These are phyloP conservation scores for Metacarcinus magister DNA, from an alignment of 2,888 invertebrate genomes.

Conservation along the genomic window DNA sequence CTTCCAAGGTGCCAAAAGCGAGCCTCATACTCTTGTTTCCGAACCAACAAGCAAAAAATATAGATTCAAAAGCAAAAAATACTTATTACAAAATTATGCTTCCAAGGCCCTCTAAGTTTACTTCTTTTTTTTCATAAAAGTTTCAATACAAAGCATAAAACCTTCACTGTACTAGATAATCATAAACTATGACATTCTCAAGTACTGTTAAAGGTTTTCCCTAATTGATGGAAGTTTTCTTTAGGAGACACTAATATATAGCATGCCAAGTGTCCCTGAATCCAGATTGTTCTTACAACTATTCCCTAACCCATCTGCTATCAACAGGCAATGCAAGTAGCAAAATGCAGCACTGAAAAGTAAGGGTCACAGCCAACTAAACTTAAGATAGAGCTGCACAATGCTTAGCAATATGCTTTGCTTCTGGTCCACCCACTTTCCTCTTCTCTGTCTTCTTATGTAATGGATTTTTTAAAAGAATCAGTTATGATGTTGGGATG, in stretches of 20 bases:
- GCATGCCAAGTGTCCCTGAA: not conserved
- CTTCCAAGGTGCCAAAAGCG: slow-evolving; percentile 40
- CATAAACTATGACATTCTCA: not conserved
- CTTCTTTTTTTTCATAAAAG: not conserved
- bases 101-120: not conserved
- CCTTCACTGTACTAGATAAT: not conserved
- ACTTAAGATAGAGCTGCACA: not conserved
- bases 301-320: not conserved
- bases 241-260: not conserved
- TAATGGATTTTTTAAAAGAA: not conserved
- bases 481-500: not conserved
- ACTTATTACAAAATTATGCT: not conserved
- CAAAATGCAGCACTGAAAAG: slow-evolving; percentile 1
- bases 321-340: slow-evolving; percentile 22
- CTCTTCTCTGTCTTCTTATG: not conserved
- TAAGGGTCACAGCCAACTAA: not conserved
- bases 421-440: not conserved
- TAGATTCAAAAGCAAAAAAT: not conserved
- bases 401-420: slow-evolving; percentile 33
- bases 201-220: not conserved
- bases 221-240: not conserved
- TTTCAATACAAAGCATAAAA: not conserved
- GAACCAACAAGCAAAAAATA: slow-evolving; percentile 4
- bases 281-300: not conserved
- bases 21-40: not conserved